Evolutionary conservation across 2,113 vertebrate species (phyloP), one percentile per base, ranked within the genome.

Genomic region (Cottus gobio): DNA sequence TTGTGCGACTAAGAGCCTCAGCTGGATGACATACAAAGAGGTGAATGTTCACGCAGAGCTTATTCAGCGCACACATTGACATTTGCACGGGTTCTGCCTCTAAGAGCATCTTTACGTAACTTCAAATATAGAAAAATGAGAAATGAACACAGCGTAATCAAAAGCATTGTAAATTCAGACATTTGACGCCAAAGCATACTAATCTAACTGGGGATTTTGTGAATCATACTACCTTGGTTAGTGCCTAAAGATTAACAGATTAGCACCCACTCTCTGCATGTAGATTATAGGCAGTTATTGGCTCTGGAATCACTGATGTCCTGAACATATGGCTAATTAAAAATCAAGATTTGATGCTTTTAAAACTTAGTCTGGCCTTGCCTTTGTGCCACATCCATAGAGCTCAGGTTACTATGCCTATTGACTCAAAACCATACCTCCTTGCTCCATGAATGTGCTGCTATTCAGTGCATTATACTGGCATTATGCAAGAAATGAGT

Each of bases 1-100:
- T 75, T 50, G 77, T 87, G 80, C 80, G 81, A 71, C 82, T 80
- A 65, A 89, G 88, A 90, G 85, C 80, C 85, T 81, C 91, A 89
- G 74, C 87, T 91, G 92, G 84, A 87, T 80, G 75, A 67, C 61
- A 71, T 26, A 87, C 78, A 89, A 83, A 85, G 73, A 81, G 72
- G 75, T 81, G 77, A 82, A 73, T 61, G 13, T 73, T 57, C 48
- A 31, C 48, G 31, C 71, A 48, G 67, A 69, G 77, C 65, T 77
- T 80, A 85, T 80, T 46, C 64, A 58, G 71, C 26, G 18, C 72
- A 71, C 54, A 73, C 76, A 56, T 16, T 12, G 28, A 52, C 66
- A 34, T 72, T 8, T 44, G 63, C 77, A 76, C 30, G 10, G 44
- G 63, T 77, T 64, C 57, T 31, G 85, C 87, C 84, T 85, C 68